Evolutionary conservation across 2,113 vertebrate genomes (phyloP).

Genomic region (Phaethon lepturus): DNA sequence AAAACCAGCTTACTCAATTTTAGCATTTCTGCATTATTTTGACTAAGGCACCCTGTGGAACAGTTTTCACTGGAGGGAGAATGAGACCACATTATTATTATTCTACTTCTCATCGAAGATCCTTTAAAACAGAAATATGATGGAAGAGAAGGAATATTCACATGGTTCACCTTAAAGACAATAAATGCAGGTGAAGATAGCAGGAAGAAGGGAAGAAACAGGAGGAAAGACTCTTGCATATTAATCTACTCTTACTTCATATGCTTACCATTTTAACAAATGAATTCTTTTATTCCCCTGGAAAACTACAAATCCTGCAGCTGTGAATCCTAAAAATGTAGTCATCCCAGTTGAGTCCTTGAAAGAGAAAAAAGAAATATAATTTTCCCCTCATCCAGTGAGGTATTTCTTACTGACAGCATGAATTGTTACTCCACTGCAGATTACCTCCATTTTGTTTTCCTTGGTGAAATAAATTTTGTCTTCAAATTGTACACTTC

Average conservation of each 20-base stretch:
- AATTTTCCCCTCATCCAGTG: not conserved
- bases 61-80: not conserved
- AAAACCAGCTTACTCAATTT: not conserved
- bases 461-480: not conserved
- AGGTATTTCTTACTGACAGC: not conserved
- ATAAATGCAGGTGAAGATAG: not conserved
- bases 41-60: not conserved
- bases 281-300: slow-evolving; percentile 98
- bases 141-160: not conserved
- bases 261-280: slow-evolving; percentile 93
- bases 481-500: not conserved
- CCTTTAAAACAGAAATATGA: not conserved
- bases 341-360: slow-evolving; percentile 94
- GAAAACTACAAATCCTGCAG: slow-evolving; percentile 96
- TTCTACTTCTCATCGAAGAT: not conserved
- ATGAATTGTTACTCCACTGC: not conserved
- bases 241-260: not conserved
- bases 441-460: not conserved
- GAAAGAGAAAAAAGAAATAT: slow-evolving; percentile 17
- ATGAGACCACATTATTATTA: not conserved
- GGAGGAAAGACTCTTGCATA: not conserved
- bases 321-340: slow-evolving; percentile 96
- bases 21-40: not conserved
- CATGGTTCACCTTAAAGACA: not conserved
- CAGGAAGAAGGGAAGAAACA: not conserved